phyloP scores from a whole-genome alignment of 2,113 vertebrate genomes.

The Syrmaticus mikado region DNA sequence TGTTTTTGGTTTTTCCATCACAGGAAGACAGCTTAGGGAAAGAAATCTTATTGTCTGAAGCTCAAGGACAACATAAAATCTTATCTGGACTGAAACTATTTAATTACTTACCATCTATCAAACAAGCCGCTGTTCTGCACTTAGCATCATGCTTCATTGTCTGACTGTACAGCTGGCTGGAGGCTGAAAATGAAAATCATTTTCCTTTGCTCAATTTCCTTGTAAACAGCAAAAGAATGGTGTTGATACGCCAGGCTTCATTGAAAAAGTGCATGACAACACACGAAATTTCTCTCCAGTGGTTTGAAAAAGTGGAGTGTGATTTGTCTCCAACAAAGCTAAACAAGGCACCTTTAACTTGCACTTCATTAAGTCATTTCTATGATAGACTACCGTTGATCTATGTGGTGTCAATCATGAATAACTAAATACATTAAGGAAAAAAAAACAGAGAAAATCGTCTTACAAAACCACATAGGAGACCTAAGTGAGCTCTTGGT shows the following conservation, averaged over 20 bases:
- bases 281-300: background rate
- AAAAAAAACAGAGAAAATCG: background rate
- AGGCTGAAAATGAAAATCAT: constrained; percentile 46
- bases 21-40: background rate
- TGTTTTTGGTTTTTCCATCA: background rate
- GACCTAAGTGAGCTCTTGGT: background rate
- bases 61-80: constrained; percentile 4
- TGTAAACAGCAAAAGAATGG: constrained; percentile 50
- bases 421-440: background rate
- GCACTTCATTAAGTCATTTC: background rate
- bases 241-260: background rate
- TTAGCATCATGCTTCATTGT: constrained; percentile 42
- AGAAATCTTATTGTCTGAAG: constrained; percentile 9
- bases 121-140: constrained; percentile 33
- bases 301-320: background rate
- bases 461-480: background rate
- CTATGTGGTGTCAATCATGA: background rate
- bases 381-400: background rate
- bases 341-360: constrained; percentile 35
- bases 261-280: background rate
- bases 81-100: background rate
- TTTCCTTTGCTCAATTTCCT: constrained; percentile 63
- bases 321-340: constrained; percentile 26
- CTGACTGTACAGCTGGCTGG: constrained; percentile 19
- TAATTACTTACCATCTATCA: constrained; percentile 3